Percentiles rank a stretch among this genome's conserved stretches.
Evolutionary conservation across 2,113 vertebrate genomes (phyloP).

Genomic region (Terrapene triunguis): DNA sequence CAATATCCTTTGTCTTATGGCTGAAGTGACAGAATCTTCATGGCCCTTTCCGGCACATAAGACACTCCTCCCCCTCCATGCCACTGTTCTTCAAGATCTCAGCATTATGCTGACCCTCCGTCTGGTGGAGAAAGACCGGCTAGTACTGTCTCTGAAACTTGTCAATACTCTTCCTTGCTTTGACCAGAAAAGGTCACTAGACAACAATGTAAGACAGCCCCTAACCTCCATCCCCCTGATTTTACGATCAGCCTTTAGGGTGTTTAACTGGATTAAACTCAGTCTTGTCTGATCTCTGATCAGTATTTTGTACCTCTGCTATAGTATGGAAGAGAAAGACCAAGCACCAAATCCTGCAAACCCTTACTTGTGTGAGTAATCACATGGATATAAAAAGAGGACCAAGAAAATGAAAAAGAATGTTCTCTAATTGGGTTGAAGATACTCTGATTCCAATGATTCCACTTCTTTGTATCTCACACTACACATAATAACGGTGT

Average conservation of each 20-base stretch:
- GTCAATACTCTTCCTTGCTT: not conserved
- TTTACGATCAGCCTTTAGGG: not conserved
- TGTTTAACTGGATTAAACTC: not conserved
- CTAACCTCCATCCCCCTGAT: fast-evolving
- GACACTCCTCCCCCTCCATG: not conserved
- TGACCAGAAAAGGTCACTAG: fast-evolving
- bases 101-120: too few species aligned
- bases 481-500: not conserved
- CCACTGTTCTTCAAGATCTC: not conserved
- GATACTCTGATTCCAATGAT: not conserved
- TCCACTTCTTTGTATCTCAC: not conserved
- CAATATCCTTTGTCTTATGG: not conserved
- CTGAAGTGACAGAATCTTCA: not conserved
- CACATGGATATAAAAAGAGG: not conserved
- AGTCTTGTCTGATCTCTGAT: not conserved
- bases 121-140: not conserved
- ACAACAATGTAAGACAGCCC: fast-evolving
- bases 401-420: not conserved
- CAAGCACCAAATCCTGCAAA: not conserved
- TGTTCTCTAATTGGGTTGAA: not conserved
- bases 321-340: not conserved
- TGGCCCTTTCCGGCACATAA: not conserved
- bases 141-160: fast-evolving
- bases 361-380: not conserved
- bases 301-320: not conserved